Conservation (phyloP, 2,797 vertebrate genomes). For the Bovichtus diacanthus region DNA sequence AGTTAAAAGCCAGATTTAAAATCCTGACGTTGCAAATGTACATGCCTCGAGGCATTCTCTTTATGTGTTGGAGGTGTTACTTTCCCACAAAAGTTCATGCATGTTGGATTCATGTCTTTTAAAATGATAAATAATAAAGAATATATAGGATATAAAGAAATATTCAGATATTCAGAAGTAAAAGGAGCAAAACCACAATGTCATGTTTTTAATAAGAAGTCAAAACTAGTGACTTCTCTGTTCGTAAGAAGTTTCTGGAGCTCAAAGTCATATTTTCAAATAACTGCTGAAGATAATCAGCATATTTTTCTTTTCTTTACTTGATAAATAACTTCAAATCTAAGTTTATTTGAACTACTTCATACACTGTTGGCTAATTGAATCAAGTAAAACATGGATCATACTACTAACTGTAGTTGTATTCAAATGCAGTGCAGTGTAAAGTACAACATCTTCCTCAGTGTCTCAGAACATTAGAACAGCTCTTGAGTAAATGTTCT, state of each 20-base stretch:
- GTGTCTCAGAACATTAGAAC: neutral
- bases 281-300: no score
- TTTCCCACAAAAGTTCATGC: neutral
- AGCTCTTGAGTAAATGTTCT: neutral
- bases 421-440: neutral
- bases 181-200: neutral
- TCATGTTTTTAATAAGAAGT: neutral
- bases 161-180: neutral
- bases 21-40: constrained; percentile 9
- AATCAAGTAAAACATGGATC: neutral
- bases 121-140: no score
- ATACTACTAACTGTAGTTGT: no score
- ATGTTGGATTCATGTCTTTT: neutral
- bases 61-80: neutral
- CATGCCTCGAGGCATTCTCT: neutral
- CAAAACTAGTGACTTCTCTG: neutral
- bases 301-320: no score
- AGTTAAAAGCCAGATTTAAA: constrained; percentile 28
- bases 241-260: neutral
- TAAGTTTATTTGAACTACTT: neutral
- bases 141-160: no score
- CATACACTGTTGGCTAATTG: neutral
- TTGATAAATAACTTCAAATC: neutral
- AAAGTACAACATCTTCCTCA: neutral
- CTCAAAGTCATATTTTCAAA: neutral